Percentiles rank a stretch among this genome's conserved stretches.
These are phyloP conservation scores for Ecliptopera silaceata DNA, from an alignment of 2,888 invertebrate genomes.

Conservation along the genomic window DNA sequence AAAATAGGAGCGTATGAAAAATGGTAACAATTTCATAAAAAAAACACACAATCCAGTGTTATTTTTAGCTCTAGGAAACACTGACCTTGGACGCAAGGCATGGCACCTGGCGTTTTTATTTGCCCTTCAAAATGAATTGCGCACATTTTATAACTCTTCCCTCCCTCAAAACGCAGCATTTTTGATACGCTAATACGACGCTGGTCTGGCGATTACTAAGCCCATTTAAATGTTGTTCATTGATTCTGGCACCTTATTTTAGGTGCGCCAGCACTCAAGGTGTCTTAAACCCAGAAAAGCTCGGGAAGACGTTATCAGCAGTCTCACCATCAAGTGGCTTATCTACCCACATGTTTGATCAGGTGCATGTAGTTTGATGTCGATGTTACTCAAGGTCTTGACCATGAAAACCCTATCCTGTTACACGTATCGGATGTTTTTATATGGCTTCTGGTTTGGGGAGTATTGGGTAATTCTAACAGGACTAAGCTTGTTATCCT, in stretches of 20 bases:
- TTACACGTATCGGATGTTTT: conserved; percentile 55
- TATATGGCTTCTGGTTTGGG: conserved; percentile 47
- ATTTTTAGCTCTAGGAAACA: conserved; percentile 82
- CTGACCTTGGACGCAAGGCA: conserved; percentile 79
- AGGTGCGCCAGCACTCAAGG: conserved; percentile 44
- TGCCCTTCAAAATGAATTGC: conserved; percentile 76
- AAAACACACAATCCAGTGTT: no score
- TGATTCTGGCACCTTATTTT: no score
- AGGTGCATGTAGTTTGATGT: conserved; percentile 67
- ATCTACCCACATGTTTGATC: conserved; percentile 79
- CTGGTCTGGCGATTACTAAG: no score
- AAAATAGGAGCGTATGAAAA: no score
- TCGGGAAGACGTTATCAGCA: conserved; percentile 72
- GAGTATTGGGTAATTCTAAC: conserved; percentile 22
- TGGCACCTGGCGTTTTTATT: conserved; percentile 81
- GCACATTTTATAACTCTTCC: conserved; percentile 69
- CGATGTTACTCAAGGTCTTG: conserved; percentile 62
- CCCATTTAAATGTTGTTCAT: no score
- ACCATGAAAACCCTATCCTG: conserved; percentile 65
- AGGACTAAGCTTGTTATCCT: background rate
- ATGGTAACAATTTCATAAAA: no score
- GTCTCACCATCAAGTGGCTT: conserved; percentile 78
- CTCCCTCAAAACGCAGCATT: conserved; percentile 33
- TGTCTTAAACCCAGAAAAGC: conserved; percentile 48
- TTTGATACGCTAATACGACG: no score